Evolutionary conservation across 2,888 invertebrate genomes (phyloP).

Genomic region (Watsonalla cultraria): DNA sequence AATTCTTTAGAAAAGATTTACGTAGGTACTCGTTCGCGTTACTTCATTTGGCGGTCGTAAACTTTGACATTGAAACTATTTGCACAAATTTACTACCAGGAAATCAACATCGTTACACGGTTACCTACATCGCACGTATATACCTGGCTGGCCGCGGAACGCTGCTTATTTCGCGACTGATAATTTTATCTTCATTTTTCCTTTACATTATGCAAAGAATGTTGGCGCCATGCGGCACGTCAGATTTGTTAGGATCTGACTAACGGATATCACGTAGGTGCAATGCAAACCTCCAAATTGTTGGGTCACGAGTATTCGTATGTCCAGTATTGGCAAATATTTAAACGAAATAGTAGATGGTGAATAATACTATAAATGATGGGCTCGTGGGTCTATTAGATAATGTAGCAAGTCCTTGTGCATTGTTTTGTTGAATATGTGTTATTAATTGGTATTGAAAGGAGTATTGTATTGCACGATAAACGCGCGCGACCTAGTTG

Average conservation of each 20-base stretch:
- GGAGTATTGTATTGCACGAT: constrained; percentile 48
- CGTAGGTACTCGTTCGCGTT: constrained; percentile 20
- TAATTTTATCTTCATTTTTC: not conserved
- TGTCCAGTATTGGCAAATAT: constrained; percentile 33
- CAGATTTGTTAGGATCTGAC: constrained; percentile 47
- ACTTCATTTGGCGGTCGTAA: constrained; percentile 62
- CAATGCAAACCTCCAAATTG: constrained; percentile 50
- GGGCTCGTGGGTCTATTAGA: not conserved
- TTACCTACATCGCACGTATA: constrained; percentile 31
- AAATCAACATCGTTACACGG: constrained; percentile 46
- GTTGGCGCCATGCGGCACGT: constrained; percentile 54
- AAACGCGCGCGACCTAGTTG: constrained; percentile 62
- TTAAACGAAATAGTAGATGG: not conserved
- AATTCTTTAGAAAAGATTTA: constrained; percentile 33
- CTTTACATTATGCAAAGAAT: constrained; percentile 33
- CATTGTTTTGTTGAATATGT: constrained; percentile 6
- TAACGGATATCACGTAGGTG: constrained; percentile 50
- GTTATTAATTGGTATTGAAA: constrained; percentile 44
- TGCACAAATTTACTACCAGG: constrained; percentile 63
- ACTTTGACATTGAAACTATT: constrained; percentile 69
- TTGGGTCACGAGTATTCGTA: constrained; percentile 48
- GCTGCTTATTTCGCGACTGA: constrained; percentile 42
- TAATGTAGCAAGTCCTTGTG: not conserved
- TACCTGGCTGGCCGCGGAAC: constrained; percentile 46
- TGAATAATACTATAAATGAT: not conserved